Evolutionary conservation across 2,113 vertebrate genomes (phyloP), one percentile per base, ranked within the genome.

Genomic region (Sorex fumeus): DNA sequence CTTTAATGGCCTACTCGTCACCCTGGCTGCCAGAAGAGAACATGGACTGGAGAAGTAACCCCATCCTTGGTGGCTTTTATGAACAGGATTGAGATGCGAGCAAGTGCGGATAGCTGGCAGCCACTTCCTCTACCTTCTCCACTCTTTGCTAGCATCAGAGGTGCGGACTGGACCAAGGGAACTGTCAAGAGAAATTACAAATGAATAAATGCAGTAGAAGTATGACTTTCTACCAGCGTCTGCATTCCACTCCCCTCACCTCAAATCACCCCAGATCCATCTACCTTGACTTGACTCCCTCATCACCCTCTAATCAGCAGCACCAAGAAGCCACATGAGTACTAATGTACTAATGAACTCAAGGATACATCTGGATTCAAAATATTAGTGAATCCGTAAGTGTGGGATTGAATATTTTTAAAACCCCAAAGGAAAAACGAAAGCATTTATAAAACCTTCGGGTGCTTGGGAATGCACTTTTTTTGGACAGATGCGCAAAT

Each of bases 401-500:
- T 92, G 60, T 79, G 40, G 66, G 91, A 72, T 28, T 79, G 72
- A 18, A 77, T 71, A 64, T 57, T 81, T 88, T 87, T 53, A 93
- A 89, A 91, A 84, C 3, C 27, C 23, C 27, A 77, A 83, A 72
- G 72, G 53, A 67, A 95, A 95, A 95, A 91, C 40, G 27, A 91
- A 88, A 40, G 12, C 43, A 84, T 88, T 93, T 93, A 84, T 74
- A 86, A 80, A 76, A 85, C 18, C 32, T 77, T 85, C 76, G 6
- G 12, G 66, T 88, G 34, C 1, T 67, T 80, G 70, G 16, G 67
- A 92, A 76, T 82, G 76, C 12, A 78, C 53, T 86, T 81, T 93
- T 62, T 76, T 88, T 6, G 27, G 72, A 32, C 71, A 91, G 15
- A 30, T 83, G 27, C 40, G 16, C 6, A 86, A 88, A 87, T 1